A percentile compares a stretch with the other conserved stretches of the same genome.
Conservation (phyloP, 2,113 vertebrate species). For the Cephalophus harveyi region DNA sequence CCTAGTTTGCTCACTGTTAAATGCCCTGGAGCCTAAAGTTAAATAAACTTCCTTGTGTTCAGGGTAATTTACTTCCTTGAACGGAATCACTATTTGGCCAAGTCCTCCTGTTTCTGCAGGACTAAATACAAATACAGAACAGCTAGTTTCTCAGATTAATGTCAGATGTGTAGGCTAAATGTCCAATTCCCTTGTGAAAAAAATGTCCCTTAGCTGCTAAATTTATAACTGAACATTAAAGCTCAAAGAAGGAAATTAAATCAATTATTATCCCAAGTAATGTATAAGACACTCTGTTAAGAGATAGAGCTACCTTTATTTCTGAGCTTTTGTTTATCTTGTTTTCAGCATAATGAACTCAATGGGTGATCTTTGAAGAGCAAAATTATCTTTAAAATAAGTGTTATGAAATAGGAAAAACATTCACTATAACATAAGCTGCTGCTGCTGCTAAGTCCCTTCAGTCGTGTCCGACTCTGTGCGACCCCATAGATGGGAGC, state of each 20-base stretch:
- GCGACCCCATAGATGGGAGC: too few relatives aligned
- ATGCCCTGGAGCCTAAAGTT: background rate
- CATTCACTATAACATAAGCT: background rate
- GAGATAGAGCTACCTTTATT: background rate
- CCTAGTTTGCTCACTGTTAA: background rate
- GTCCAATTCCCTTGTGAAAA: background rate
- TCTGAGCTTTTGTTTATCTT: background rate
- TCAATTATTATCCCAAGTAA: background rate
- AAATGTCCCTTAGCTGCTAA: background rate
- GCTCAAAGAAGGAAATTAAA: background rate
- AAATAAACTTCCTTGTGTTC: background rate
- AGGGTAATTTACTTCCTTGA: background rate
- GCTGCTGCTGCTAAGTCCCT: too few relatives aligned
- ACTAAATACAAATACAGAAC: background rate
- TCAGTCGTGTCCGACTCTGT: too few relatives aligned
- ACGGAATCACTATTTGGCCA: background rate
- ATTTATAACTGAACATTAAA: background rate
- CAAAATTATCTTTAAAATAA: background rate
- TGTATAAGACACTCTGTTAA: background rate
- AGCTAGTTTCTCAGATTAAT: background rate
- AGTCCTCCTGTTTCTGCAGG: background rate
- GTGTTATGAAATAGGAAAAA: conserved; percentile 11
- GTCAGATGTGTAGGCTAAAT: background rate
- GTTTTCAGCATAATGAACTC: background rate
- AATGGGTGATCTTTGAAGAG: background rate